These are phyloP conservation scores for Diarsia mendica DNA, from an alignment of 2,888 invertebrate species.

Conservation along the genomic window DNA sequence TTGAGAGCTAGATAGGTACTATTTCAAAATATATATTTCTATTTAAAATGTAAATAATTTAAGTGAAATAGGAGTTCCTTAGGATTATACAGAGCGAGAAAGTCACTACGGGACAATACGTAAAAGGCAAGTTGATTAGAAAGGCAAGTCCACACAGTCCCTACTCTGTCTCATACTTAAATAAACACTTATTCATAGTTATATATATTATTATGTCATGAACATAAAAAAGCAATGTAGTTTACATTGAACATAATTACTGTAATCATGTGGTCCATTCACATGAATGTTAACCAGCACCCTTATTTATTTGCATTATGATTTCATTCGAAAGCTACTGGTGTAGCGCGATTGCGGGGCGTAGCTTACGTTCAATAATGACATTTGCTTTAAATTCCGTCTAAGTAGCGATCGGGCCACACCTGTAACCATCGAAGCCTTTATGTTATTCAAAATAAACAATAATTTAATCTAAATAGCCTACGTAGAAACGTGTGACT, in stretches of 20 bases:
- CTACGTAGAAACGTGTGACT: conserved; percentile 77
- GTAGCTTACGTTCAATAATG: conserved; percentile 22
- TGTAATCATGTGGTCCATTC: conserved; percentile 76
- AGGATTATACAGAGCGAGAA: conserved; percentile 72
- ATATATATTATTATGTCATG: conserved; percentile 82
- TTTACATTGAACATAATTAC: conserved; percentile 75
- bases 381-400: conserved; percentile 25
- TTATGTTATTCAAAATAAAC: conserved; percentile 68
- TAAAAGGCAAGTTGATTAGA: conserved; percentile 84
- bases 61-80: conserved; percentile 67
- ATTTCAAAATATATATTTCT: conserved; percentile 73
- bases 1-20: conserved; percentile 67
- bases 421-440: conserved; percentile 53
- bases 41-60: conserved; percentile 73
- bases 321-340: conserved; percentile 65
- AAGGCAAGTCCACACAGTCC: conserved; percentile 84
- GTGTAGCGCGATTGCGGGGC: conserved; percentile 44
- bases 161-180: conserved; percentile 77
- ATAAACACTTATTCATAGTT: conserved; percentile 71
- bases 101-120: conserved; percentile 76
- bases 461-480: conserved; percentile 83
- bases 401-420: conserved; percentile 23
- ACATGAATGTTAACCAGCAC: conserved; percentile 82
- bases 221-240: conserved; percentile 79
- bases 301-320: conserved; percentile 71